A percentile compares a stretch with the other conserved stretches of the same genome.
phyloP scores from a whole-genome alignment of 2,888 invertebrate genomes.

The Dione vanillae region DNA sequence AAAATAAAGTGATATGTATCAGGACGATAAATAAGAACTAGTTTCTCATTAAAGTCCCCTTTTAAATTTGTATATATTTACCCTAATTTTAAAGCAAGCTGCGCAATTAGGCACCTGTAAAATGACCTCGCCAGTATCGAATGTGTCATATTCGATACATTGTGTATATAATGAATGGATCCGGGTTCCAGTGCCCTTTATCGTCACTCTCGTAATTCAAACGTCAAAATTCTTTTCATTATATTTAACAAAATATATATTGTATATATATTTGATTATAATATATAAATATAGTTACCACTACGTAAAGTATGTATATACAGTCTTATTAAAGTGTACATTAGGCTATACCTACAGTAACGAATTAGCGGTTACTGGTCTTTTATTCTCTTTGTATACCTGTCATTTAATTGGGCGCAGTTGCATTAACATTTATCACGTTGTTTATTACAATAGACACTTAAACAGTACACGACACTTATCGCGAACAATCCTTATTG shows the following conservation, averaged over 20 bases:
- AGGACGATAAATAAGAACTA: conserved; percentile 44
- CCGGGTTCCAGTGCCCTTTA: conserved; percentile 60
- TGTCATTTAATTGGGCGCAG: conserved; percentile 54
- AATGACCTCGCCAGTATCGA: conserved; percentile 53
- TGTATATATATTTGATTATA: too few species aligned
- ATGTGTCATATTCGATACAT: conserved; percentile 54
- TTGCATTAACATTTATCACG: conserved; percentile 52
- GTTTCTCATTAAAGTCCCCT: conserved; percentile 51
- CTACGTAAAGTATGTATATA: too few species aligned
- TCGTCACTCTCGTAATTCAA: too few species aligned
- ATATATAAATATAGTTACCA: too few species aligned
- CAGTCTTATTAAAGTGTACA: neutral
- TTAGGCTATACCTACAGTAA: neutral
- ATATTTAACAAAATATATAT: too few species aligned
- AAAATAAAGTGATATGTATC: conserved; percentile 32
- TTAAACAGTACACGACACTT: conserved; percentile 52
- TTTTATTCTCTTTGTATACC: conserved; percentile 48
- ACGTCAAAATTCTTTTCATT: too few species aligned
- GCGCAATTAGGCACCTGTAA: conserved; percentile 66
- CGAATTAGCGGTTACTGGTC: conserved; percentile 21
- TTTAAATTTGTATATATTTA: conserved; percentile 46
- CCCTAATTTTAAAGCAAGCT: conserved; percentile 56
- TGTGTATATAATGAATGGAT: conserved; percentile 58
- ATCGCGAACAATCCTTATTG: conserved; percentile 51
- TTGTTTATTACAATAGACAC: conserved; percentile 53